Evolutionary conservation across 2,797 vertebrate species (phyloP).

Genomic region (Poeciliopsis presidionis): DNA sequence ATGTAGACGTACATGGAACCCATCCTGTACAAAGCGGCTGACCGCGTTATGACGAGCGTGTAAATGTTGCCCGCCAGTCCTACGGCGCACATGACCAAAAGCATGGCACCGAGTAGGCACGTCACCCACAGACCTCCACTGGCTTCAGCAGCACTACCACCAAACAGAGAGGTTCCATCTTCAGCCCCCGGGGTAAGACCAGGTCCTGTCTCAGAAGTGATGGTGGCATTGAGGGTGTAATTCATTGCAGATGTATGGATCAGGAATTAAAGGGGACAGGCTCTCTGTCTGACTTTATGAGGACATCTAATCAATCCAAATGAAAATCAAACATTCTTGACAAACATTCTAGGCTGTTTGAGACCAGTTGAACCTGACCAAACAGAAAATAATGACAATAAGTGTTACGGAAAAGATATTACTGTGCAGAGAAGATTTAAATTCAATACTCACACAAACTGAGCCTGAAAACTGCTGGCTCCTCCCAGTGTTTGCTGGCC

Average conservation of each 20-base stretch:
- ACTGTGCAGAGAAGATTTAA: neutral
- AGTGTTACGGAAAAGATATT: neutral
- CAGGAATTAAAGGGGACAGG: neutral
- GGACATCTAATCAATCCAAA: neutral
- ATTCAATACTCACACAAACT: neutral
- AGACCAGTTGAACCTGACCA: neutral
- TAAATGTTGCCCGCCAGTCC: conserved; percentile 85
- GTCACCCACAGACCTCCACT: conserved; percentile 76
- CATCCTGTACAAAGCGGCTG: conserved; percentile 73
- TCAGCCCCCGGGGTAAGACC: conserved; percentile 39
- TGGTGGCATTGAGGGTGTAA: conserved; percentile 67
- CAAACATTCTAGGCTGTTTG: neutral
- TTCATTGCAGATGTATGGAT: conserved; percentile 66
- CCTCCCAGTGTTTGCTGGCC: neutral
- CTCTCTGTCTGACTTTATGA: neutral
- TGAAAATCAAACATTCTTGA: neutral
- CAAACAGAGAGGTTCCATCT: conserved; percentile 34
- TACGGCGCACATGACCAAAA: conserved; percentile 81
- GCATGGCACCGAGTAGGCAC: conserved; percentile 72
- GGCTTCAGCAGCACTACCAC: conserved; percentile 22
- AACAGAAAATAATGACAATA: neutral
- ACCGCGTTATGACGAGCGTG: conserved; percentile 83
- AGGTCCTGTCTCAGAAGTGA: conserved; percentile 41
- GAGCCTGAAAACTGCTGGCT: neutral
- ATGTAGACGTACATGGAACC: conserved; percentile 87